Evolutionary conservation across 1,140 invertebrate species (phyloP), one percentile per base, ranked within the genome.

Genomic region (Condylostylus longicornis): DNA sequence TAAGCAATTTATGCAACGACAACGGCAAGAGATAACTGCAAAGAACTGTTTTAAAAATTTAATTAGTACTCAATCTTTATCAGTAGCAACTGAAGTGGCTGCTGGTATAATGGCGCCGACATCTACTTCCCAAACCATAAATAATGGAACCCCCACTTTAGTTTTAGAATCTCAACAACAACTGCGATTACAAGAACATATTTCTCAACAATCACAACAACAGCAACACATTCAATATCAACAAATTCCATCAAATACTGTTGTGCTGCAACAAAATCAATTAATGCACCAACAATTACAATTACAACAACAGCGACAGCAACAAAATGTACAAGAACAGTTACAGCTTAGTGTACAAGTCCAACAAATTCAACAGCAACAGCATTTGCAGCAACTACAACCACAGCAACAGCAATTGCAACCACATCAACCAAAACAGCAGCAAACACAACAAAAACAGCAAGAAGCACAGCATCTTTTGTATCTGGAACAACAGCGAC

Each of bases 151-250:
- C n/a, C n/a, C n/a, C n/a, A n/a, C n/a, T n/a, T n/a, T n/a, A n/a
- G n/a, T n/a, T n/a, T n/a, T n/a, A n/a, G n/a, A n/a, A n/a, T n/a
- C n/a, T n/a, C n/a, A n/a, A n/a, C n/a, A n/a, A n/a, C n/a, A n/a
- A n/a, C n/a, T n/a, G n/a, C n/a, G n/a, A n/a, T n/a, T n/a, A n/a
- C n/a, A n/a, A n/a, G n/a, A n/a, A n/a, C n/a, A n/a, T n/a, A n/a
- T n/a, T n/a, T n/a, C n/a, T n/a, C 49, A 51, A 29, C 49, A 50
- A 18, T 49, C 48, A 37, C n/a, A n/a, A 23, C 40, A 34, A 12
- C 41, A 38, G 1, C 33, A 35, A 18, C 32, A 28, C 17, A 37
- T 33, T 22, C 51, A 53, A 33, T 49, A 54, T 37, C 53, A 56
- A 40, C 28, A 54, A 31, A 47, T 38, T 44, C 13, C 37, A 15